phyloP scores from a whole-genome alignment of 1,140 invertebrate genomes.

The Apocrypta bakeri region DNA sequence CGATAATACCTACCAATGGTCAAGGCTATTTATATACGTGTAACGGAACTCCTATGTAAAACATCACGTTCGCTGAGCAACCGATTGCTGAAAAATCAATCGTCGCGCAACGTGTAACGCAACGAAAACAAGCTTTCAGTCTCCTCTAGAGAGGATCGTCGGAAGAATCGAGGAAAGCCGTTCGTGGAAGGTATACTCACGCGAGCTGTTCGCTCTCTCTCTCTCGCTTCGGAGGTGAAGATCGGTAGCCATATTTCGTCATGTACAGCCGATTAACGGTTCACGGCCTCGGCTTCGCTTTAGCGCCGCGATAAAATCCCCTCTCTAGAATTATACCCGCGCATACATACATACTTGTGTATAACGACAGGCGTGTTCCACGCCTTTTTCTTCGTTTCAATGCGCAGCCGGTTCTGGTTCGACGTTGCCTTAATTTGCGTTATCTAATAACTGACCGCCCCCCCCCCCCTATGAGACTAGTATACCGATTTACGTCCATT shows the following conservation, averaged over 20 bases:
- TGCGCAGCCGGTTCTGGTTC: not conserved
- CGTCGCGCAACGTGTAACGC: too few relatives aligned
- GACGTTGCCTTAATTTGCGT: slow-evolving; percentile 23
- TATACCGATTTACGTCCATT: not conserved
- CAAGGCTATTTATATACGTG: not conserved
- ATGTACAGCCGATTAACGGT: slow-evolving; percentile 58
- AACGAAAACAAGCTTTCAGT: not conserved
- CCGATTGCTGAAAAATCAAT: not conserved
- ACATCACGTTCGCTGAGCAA: not conserved
- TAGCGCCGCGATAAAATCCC: slow-evolving; percentile 1
- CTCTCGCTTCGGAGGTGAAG: not conserved
- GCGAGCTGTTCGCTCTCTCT: not conserved
- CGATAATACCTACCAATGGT: not conserved
- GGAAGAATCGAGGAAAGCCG: not conserved
- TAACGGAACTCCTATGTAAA: too few relatives aligned
- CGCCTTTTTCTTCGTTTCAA: not conserved
- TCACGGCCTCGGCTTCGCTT: slow-evolving; percentile 45
- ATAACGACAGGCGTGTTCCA: not conserved
- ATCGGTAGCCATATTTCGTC: slow-evolving; percentile 35
- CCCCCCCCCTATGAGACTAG: not conserved
- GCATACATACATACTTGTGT: slow-evolving; percentile 53
- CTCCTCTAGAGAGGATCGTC: too few relatives aligned
- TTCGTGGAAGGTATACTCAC: not conserved
- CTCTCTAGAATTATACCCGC: slow-evolving; percentile 38
- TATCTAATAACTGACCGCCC: slow-evolving; percentile 30